Evolutionary conservation across 2,113 vertebrate species (phyloP).

Genomic region (Nasalis larvatus): DNA sequence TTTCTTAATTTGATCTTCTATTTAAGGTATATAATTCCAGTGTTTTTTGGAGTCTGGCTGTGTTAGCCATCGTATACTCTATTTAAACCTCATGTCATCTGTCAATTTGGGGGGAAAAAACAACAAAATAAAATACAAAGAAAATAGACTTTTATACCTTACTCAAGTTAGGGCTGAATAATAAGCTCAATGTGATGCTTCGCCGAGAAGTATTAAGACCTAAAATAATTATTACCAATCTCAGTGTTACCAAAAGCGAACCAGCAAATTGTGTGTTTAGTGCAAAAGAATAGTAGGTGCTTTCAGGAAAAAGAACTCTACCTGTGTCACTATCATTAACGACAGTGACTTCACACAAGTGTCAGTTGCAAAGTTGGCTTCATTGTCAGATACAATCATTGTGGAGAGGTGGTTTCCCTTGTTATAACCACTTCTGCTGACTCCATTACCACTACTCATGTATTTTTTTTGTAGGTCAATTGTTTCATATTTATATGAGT

Average conservation of each 20-base stretch:
- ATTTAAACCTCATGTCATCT: background rate
- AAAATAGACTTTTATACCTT: background rate
- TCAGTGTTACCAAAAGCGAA: background rate
- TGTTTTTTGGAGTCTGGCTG: background rate
- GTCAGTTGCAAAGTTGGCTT: background rate
- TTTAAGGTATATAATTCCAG: background rate
- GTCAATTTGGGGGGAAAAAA: background rate
- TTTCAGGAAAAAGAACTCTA: background rate
- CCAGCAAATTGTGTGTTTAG: background rate
- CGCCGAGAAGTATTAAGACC: background rate
- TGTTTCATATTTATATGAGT: background rate
- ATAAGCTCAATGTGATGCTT: background rate
- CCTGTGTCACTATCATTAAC: background rate
- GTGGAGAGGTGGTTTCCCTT: background rate
- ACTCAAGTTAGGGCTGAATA: background rate
- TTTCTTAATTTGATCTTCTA: background rate
- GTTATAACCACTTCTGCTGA: too few species aligned
- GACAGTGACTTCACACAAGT: background rate
- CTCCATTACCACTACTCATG: background rate
- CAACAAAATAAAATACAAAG: background rate
- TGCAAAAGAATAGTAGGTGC: background rate
- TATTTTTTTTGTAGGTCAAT: background rate
- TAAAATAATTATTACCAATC: background rate
- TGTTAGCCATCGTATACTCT: background rate
- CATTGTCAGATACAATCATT: accelerated